These are phyloP conservation scores for Vulpes vulpes DNA, from an alignment of 2,113 vertebrate species.

Conservation along the genomic window DNA sequence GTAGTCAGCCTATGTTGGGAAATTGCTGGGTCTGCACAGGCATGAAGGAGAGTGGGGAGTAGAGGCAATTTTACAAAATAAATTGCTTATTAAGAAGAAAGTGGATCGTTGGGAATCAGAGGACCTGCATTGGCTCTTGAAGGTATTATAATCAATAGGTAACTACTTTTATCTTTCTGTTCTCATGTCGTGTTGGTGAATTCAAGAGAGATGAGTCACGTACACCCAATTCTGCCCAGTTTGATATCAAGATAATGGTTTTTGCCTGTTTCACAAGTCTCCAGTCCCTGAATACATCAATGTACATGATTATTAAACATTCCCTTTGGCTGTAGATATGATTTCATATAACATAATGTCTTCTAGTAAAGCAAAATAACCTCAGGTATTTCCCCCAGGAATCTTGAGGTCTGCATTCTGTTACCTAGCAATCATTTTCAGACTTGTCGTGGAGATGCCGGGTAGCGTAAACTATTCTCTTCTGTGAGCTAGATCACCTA, in stretches of 20 bases:
- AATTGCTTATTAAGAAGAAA: conserved; percentile 32
- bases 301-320: conserved; percentile 54
- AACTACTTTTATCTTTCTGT: conserved; percentile 42
- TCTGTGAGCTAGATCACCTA: background rate
- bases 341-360: conserved; percentile 55
- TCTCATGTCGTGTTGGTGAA: conserved; percentile 43
- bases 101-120: background rate
- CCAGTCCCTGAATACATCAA: conserved; percentile 41
- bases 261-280: conserved; percentile 64
- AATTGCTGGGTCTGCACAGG: background rate
- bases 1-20: background rate
- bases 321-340: conserved; percentile 55
- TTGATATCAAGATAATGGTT: conserved; percentile 54
- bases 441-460: background rate
- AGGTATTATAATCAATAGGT: conserved; percentile 34
- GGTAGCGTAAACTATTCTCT: conserved; percentile 18
- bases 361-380: conserved; percentile 55
- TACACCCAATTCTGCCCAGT: conserved; percentile 1
- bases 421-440: conserved; percentile 27
- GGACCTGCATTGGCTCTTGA: background rate
- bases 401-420: background rate
- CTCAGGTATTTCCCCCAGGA: background rate
- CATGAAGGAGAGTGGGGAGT: background rate
- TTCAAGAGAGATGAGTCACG: conserved; percentile 37
- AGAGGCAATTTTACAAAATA: background rate